Evolutionary conservation across 2,113 vertebrate genomes (phyloP), one percentile per base, ranked within the genome.

Genomic region (Leptodactylus fuscus): DNA sequence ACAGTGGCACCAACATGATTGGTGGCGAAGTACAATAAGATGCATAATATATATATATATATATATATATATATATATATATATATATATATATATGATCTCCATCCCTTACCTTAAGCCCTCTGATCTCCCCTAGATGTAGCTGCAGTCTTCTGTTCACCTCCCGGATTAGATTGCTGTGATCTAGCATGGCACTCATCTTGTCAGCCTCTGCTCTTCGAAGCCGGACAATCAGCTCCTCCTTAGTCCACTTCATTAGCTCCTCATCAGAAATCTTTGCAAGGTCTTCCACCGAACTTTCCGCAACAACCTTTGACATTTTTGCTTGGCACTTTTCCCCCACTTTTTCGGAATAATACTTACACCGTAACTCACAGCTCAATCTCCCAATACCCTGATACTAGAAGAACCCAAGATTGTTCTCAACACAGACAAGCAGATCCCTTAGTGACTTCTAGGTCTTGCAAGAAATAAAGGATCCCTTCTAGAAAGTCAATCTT

Each of bases 61-160:
- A 1, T 12, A 36, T 44, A 9, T 44, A 53, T 32, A 13, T 41
- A 67, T 69, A 44, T 46, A 41, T 4, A 1, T 12, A n/a, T 12
- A 36, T 44, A 9, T 44, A 53, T 32, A 13, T 41, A 67, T 69
- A 44, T 46, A 41, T 4, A 1, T 12, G 10, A 0, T 48, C 11
- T 70, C 18, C 2, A 22, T 32, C 22, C 49, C 76, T 95, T 95
- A 98, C 97, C 96, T 99, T 99, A 88, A 99, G 90, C 82, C 97
- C 95, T 53, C 97, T 95, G 87, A 99, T 99, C 93, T 99, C 98
- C 90, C 94, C 95, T 41, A 99, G 95, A 92, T 99, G 97, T 85
- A 96, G 96, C 94, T 99, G 98, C 70, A 99, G 96, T 55, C 97
- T 95, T 79, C 98, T 96, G 93, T 99, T 99, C 88, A 99, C 97